Conservation (phyloP, 2,113 vertebrate genomes). For the Perca flavescens region DNA sequence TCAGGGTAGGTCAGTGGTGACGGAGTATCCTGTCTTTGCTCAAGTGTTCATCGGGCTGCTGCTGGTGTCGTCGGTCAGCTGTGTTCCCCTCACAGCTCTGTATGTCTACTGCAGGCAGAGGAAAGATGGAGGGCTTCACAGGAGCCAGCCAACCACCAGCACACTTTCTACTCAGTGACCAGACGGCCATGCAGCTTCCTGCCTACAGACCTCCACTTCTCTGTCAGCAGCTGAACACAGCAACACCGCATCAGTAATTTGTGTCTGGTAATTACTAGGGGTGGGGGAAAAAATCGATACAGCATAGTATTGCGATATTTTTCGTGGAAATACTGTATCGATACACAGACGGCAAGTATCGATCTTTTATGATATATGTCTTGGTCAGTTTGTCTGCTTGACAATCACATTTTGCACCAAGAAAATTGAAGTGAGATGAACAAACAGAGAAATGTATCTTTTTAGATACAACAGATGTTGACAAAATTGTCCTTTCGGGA, state of each 20-base stretch:
- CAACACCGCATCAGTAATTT: neutral
- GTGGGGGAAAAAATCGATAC: no score
- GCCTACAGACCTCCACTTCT: neutral
- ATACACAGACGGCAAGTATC: no score
- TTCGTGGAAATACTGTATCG: no score
- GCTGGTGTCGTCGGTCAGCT: conserved; percentile 86
- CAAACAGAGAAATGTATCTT: no score
- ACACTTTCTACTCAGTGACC: conserved; percentile 35
- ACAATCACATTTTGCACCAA: no score
- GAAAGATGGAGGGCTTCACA: conserved; percentile 28
- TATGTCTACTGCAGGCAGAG: conserved; percentile 75
- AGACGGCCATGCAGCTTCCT: neutral
- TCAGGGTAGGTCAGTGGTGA: conserved; percentile 89
- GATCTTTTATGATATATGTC: no score
- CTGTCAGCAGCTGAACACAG: neutral
- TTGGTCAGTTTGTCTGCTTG: no score
- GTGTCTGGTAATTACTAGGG: neutral
- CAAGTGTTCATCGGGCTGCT: conserved; percentile 89
- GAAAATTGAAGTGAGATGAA: no score
- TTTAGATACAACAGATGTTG: no score
- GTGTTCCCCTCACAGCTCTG: conserved; percentile 89
- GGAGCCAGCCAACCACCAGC: conserved; percentile 4
- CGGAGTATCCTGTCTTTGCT: conserved; percentile 86
- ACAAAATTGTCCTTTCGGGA: no score
- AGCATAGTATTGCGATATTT: no score